Conservation (phyloP, 2,888 invertebrate species). For the Sminthurides aquaticus region DNA sequence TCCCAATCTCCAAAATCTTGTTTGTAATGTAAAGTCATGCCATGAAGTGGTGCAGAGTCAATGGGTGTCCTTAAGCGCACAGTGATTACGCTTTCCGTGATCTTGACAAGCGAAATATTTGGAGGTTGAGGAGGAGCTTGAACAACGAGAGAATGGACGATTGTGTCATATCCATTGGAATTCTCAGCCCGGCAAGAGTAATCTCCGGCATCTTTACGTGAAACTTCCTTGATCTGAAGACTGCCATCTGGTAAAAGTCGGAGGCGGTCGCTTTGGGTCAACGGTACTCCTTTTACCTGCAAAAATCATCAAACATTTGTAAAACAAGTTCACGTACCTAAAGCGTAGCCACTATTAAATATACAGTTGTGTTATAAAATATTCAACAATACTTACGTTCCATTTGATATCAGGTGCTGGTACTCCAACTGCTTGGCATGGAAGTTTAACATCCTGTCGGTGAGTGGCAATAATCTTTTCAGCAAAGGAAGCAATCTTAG, state of each 20-base stretch:
- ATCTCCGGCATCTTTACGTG: constrained; percentile 83
- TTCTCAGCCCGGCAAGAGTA: constrained; percentile 62
- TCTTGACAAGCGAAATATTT: constrained; percentile 64
- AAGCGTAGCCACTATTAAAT: too few relatives aligned
- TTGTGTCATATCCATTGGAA: constrained; percentile 39
- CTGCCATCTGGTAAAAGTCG: constrained; percentile 82
- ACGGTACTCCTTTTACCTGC: constrained; percentile 65
- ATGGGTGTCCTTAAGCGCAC: constrained; percentile 65
- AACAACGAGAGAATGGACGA: constrained; percentile 43
- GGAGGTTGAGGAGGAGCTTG: constrained; percentile 68
- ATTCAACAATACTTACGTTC: constrained; percentile 60
- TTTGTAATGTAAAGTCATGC: constrained; percentile 85
- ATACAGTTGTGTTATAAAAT: too few relatives aligned
- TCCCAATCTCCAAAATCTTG: constrained; percentile 94
- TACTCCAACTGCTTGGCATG: constrained; percentile 84
- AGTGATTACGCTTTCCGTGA: constrained; percentile 66
- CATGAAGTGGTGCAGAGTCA: constrained; percentile 77
- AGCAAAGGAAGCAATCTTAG: constrained; percentile 90
- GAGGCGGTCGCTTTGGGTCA: constrained; percentile 72
- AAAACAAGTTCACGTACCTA: too few relatives aligned
- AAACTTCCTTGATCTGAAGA: constrained; percentile 79
- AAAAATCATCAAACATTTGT: constrained; percentile 5
- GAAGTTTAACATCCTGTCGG: constrained; percentile 83
- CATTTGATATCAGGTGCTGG: constrained; percentile 83
- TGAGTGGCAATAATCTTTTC: constrained; percentile 85